Base-by-base conservation (phyloP, 92 coral and sea anemone genomes). In the Epizoanthus ramosus region DNA sequence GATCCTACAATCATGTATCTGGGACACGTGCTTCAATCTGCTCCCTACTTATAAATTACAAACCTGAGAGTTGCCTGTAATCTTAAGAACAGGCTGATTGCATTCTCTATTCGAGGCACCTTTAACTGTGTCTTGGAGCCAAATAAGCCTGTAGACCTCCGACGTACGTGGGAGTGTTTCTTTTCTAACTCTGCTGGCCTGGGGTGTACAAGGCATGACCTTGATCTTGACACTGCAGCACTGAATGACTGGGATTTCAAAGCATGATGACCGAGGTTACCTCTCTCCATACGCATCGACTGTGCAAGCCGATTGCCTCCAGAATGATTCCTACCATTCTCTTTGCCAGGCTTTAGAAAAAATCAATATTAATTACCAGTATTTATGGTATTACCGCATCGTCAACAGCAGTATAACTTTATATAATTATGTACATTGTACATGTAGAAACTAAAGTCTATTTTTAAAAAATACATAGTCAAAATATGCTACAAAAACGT, bases 131-230 rank as follows among this genome's bases (percentile, higher is more conserved):
- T 92, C 72, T 92, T 93, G 81, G 95, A 54, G 28, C 92, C 71
- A 71, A 93, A 93, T 57, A 93, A 63, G 12, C 97, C 94, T 39
- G 97, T 84, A 57, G 87, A 84, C 64, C 77, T 88, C 45, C 97
- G 87, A 16, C 90, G 73, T 15, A 93, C 88, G 56, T 88, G 97
- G 4, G 97, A 93, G 74, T 93, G 97, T 68, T 92, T 86, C 61
- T 92, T 93, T 61, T 93, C 97, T 23, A 93, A 73, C 63, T 93
- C 95, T 37, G 97, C 92, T 13, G 97, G 97, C 70, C 90, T 85
- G 75, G 93, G 97, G 71, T 85, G 86, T n/a, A 75, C 83, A 3
- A 87, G 76, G 2, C 92, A 88, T 33, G 80, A 91, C 54, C 89
- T 63, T 15, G 87, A 71, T 50, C 94, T 81, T 71, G 87, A 82